These are phyloP conservation scores for Drosophila saltans DNA, from an alignment of 1,140 invertebrate genomes.

Conservation along the genomic window DNA sequence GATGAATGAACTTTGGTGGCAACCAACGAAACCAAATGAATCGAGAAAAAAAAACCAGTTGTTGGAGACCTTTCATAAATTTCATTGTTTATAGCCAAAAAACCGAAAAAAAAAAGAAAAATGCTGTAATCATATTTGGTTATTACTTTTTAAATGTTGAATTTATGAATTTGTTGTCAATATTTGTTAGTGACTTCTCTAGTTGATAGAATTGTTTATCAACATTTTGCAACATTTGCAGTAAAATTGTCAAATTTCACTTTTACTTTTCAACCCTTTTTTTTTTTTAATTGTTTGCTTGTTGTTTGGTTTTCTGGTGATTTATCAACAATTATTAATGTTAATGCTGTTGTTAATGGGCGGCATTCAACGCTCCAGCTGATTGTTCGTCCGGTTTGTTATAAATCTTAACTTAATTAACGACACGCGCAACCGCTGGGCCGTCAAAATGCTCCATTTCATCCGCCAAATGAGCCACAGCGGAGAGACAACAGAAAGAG, in stretches of 20 bases:
- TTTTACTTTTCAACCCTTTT: constrained; percentile 37
- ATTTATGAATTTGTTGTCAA: constrained; percentile 51
- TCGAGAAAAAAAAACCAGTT: constrained; percentile 59
- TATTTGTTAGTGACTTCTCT: constrained; percentile 11
- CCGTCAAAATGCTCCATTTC: constrained; percentile 59
- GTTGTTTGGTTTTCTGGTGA: constrained; percentile 8
- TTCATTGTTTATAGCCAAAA: constrained; percentile 57
- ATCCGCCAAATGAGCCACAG: constrained; percentile 47
- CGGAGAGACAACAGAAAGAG: constrained; percentile 8
- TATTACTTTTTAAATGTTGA: constrained; percentile 26
- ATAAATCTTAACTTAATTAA: constrained; percentile 78
- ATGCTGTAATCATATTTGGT: not conserved
- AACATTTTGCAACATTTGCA: not conserved
- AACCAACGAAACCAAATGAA: constrained; percentile 16
- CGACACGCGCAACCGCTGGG: constrained; percentile 65
- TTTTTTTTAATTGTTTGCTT: not conserved
- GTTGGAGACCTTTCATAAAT: constrained; percentile 60
- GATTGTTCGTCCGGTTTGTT: constrained; percentile 34
- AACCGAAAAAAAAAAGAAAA: constrained; percentile 8
- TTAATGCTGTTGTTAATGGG: constrained; percentile 52
- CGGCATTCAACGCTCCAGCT: constrained; percentile 38
- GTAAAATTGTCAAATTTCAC: constrained; percentile 20
- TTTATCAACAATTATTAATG: constrained; percentile 38
- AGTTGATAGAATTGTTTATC: not conserved
- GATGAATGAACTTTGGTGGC: constrained; percentile 72